Evolutionary conservation across 1,140 invertebrate genomes (phyloP).

Genomic region (Orchestia grillus): DNA sequence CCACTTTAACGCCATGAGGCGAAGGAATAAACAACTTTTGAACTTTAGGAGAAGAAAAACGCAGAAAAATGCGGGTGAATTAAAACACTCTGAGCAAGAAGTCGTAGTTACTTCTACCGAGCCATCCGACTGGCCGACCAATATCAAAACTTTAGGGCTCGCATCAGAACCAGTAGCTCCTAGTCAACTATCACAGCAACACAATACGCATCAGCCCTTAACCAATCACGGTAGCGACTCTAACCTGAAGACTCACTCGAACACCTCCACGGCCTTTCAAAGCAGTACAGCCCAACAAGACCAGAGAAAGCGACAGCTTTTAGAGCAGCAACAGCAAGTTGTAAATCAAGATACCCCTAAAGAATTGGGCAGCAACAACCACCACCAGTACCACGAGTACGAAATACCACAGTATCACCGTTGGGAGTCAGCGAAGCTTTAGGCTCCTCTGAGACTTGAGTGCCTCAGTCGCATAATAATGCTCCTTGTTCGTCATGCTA

Average conservation of each 20-base stretch:
- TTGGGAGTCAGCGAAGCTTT: not conserved
- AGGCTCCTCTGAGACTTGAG: not conserved
- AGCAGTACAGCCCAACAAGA: not conserved
- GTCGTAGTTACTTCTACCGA: not conserved
- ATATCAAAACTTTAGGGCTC: not conserved
- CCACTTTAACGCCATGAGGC: constrained; percentile 23
- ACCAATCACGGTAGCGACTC: too few relatives aligned
- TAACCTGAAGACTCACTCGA: not conserved
- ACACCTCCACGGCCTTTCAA: not conserved
- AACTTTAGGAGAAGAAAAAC: not conserved
- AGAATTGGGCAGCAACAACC: not conserved
- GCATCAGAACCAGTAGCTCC: not conserved
- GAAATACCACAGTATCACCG: constrained; percentile 17
- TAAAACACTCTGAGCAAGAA: not conserved
- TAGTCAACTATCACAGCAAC: not conserved
- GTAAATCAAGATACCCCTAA: not conserved
- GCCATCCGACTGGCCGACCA: not conserved
- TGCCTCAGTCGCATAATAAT: not conserved
- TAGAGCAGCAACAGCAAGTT: not conserved
- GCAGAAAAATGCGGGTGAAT: not conserved
- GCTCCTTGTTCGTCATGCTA: not conserved
- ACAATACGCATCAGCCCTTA: not conserved
- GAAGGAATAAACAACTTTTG: constrained; percentile 15
- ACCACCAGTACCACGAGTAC: constrained; percentile 21
- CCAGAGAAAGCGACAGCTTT: not conserved